Evolutionary conservation across 2,797 vertebrate species (phyloP), one percentile per base, ranked within the genome.

Genomic region (Danio aesculapii): DNA sequence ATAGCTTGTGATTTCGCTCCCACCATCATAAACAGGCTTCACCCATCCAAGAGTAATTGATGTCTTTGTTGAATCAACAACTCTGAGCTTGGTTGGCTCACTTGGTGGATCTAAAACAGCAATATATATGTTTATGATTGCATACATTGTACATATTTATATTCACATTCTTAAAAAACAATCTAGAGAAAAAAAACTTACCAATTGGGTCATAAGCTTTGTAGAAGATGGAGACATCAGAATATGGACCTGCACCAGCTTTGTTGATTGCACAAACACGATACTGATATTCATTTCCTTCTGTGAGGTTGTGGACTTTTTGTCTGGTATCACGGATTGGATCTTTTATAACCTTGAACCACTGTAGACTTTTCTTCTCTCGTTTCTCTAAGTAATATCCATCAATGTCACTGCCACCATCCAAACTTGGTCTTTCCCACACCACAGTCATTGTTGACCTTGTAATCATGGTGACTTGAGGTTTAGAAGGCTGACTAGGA

Each of bases 381-480:
- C 97, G 93, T 87, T 96, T 99, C 86, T 99, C 98, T 74, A 99
- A 94, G 87, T 96, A 97, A 92, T 99, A 99, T 81, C 98, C 98
- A 52, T 92, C 95, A 85, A 99, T 94, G 90, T 99, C 98, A 84
- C 94, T 98, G 67, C 98, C 98, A 87, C 98, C 98, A 89, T 99
- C 97, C 77, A 93, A 59, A 63, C 93, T 92, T 71, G 98, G 98
- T 82, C 98, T 96, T 90, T 93, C 96, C 98, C 98, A 99, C 86
- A 93, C 88, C 83, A 99, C 95, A 0, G 97, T 98, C 98, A 99
- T 99, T 69, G 96, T 95, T 86, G 96, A 97, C 89, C 96, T 99
- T 57, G 97, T 99, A 88, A 95, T 97, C 94, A 96, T 97, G 8
- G 95, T 94, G 79, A 96, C 97, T 83, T 96, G 95, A 81, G 98